phyloP scores from a whole-genome alignment of 2,113 vertebrate genomes.

The Ursus arctos region DNA sequence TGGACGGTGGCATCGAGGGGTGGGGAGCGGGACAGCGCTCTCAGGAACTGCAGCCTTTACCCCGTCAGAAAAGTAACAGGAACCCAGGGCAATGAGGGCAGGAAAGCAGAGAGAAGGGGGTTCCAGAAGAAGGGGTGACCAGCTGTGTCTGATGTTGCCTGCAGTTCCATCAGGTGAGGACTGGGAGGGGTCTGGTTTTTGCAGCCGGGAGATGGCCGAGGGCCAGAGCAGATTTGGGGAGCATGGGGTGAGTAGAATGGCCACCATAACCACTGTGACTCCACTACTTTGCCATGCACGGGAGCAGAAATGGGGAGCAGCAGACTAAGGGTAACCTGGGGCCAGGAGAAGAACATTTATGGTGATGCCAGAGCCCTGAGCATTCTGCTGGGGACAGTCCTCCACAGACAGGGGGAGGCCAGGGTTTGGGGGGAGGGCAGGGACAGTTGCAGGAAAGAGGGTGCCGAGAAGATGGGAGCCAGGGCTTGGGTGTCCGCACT shows the following conservation, averaged over 20 bases:
- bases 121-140: background rate
- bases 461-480: background rate
- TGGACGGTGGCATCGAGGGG: background rate
- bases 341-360: background rate
- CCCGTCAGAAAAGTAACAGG: background rate
- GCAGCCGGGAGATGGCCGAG: fast-evolving
- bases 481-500: no score
- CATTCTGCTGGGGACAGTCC: background rate
- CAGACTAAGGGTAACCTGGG: background rate
- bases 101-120: background rate
- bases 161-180: background rate
- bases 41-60: background rate
- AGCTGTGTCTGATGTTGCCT: background rate
- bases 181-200: background rate
- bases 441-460: background rate
- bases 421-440: background rate
- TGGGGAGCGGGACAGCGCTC: fast-evolving
- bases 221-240: background rate
- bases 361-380: background rate
- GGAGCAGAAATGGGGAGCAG: background rate
- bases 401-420: background rate
- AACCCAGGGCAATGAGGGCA: background rate
- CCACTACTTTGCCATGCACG: background rate
- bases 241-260: background rate
- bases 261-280: background rate